Percentiles rank a stretch among this genome's conserved stretches.
phyloP scores from a whole-genome alignment of 37 sponge, comb jelly and placozoan genomes.

The Cliona cf. orientalis region DNA sequence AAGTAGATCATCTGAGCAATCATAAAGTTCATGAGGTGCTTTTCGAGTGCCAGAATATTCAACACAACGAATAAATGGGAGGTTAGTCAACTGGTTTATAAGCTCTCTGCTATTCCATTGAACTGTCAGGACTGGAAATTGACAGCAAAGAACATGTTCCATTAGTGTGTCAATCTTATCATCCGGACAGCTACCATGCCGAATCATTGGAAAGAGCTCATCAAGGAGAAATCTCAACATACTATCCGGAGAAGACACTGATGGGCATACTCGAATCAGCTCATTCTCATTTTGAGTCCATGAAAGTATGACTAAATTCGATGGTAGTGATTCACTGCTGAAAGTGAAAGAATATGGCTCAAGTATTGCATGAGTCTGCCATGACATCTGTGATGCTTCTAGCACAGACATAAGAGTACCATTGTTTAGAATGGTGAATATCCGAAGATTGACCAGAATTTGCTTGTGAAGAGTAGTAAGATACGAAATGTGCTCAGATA shows the following conservation, averaged over 20 bases:
- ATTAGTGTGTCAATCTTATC: constrained; percentile 11
- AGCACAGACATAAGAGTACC: background rate
- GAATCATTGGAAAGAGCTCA: constrained; percentile 17
- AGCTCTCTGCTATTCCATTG: background rate
- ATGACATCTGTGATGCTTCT: background rate
- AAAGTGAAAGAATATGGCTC: constrained; percentile 9
- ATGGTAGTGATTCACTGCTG: background rate
- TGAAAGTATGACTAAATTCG: constrained; percentile 13
- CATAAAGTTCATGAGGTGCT: constrained; percentile 31
- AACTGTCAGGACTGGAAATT: too few relatives aligned
- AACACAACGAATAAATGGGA: background rate
- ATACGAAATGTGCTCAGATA: background rate
- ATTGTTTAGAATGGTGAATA: background rate
- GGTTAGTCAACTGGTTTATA: background rate
- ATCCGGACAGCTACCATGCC: background rate
- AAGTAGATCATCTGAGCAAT: constrained; percentile 20
- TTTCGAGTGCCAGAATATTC: background rate
- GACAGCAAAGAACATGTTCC: constrained; percentile 23
- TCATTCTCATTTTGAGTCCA: background rate
- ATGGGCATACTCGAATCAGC: background rate
- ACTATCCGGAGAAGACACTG: background rate
- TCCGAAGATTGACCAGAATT: constrained; percentile 15
- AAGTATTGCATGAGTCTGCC: background rate
- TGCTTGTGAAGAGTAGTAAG: background rate
- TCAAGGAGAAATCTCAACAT: background rate